These are phyloP conservation scores for Diadumene lineata DNA, from an alignment of 92 coral and sea anemone species.

Conservation along the genomic window DNA sequence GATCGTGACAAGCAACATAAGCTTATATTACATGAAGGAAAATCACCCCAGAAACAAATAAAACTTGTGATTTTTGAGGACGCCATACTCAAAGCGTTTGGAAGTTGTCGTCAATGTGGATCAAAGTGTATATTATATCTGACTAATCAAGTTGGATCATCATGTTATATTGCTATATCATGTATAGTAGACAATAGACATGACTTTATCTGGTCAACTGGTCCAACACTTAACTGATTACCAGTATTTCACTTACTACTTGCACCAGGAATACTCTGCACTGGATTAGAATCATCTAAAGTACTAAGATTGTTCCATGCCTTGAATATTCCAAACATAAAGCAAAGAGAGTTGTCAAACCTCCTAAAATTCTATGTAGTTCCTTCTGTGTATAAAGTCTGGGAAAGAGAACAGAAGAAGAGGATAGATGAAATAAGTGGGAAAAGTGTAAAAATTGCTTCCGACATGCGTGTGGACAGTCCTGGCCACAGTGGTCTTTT, in stretches of 20 bases:
- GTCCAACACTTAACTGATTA: conserved; percentile 34
- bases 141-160: conserved; percentile 36
- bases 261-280: conserved; percentile 33
- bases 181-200: conserved; percentile 35
- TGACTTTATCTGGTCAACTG: conserved; percentile 48
- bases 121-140: conserved; percentile 29
- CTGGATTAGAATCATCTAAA: conserved; percentile 43
- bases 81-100: conserved; percentile 34
- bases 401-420: conserved; percentile 33
- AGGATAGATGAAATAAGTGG: conserved; percentile 17
- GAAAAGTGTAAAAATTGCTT: conserved; percentile 31
- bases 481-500: conserved; percentile 55
- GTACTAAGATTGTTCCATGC: conserved; percentile 32
- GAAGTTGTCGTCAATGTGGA: conserved; percentile 38
- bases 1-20: too few relatives aligned
- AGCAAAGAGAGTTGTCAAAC: conserved; percentile 41
- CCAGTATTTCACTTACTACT: conserved; percentile 49
- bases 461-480: conserved; percentile 56
- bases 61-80: conserved; percentile 41
- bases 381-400: conserved; percentile 36
- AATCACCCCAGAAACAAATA: conserved; percentile 32
- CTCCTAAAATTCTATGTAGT: conserved; percentile 27
- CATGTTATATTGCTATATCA: conserved; percentile 14
- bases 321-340: conserved; percentile 32
- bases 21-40: conserved; percentile 20